Evolutionary conservation across 2,888 invertebrate genomes (phyloP), one percentile per base, ranked within the genome.

Genomic region (Drosophila longiperda): DNA sequence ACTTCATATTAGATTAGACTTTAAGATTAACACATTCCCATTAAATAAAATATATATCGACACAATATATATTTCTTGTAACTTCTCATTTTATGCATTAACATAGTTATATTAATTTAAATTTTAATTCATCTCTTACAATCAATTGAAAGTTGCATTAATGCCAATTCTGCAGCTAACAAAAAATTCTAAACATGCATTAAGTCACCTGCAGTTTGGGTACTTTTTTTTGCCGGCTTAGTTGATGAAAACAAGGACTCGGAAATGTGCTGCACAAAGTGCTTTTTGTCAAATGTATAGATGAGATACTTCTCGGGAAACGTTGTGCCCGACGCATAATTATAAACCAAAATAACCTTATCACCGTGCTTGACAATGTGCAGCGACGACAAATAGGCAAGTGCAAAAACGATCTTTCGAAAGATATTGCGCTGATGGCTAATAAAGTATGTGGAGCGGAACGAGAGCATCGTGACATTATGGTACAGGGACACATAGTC

Each of bases 221-320:
- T 2, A 9, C 9, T 26, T 17, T 6, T n/a, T 32, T n/a, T 15
- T 45, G n/a, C 29, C 3, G 26, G 48, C 5, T 26, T 29, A 29
- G 50, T 40, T 48, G 6, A 8, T 6, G 85, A 42, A 33, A 87
- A 89, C 38, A 87, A 45, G 2, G 59, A 50, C 7, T 34, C n/a
- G 7, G 75, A 61, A n/a, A 91, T 54, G 53, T 91, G 88, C 0
- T 66, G 20, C 6, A 83, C 66, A 57, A 82, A 90, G 33, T 83
- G 38, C 0, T 45, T 3, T 2, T 72, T 73, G 34, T 90, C 71
- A 48, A 90, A 89, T 60, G 85, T 89, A 52, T 90, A 89, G 1
- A 89, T 58, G 11, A 87, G 36, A 76, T 91, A 91, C 66, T 87
- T 91, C 17, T 92, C 91, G 4, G 91, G 88, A 23, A 83, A 87